Conservation (phyloP, 2,113 vertebrate genomes). For the Mobula hypostoma region DNA sequence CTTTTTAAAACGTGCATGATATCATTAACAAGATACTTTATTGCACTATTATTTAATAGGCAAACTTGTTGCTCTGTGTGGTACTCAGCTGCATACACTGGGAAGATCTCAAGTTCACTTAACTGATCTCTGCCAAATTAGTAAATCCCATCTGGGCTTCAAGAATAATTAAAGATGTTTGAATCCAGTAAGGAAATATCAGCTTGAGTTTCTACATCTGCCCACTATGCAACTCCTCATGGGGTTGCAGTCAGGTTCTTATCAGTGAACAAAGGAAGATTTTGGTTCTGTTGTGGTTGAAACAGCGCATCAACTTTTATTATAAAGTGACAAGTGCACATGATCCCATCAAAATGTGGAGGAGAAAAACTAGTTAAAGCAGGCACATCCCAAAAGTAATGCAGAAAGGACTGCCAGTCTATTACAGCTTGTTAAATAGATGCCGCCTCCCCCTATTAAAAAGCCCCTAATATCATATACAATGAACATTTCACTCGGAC, state of each 20-base stretch:
- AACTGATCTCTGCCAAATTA: not conserved
- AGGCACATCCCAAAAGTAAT: not conserved
- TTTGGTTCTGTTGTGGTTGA: not conserved
- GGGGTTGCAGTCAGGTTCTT: not conserved
- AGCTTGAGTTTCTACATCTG: not conserved
- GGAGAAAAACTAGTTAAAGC: not conserved
- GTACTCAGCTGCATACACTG: not conserved
- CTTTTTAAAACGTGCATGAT: not conserved
- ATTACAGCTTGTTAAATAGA: conserved; percentile 11
- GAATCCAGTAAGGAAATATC: not conserved
- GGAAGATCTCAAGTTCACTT: not conserved
- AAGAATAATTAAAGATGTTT: not conserved
- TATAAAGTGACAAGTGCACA: not conserved
- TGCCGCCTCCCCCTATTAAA: not conserved
- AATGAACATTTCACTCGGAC: not conserved
- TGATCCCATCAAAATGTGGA: not conserved
- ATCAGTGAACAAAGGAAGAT: conserved; percentile 1
- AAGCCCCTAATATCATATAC: not conserved
- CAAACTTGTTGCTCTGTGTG: not conserved
- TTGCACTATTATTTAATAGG: not conserved
- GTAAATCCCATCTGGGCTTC: not conserved
- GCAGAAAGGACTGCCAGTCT: not conserved
- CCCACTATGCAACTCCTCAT: not conserved
- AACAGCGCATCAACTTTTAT: not conserved
- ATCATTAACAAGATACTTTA: not conserved